Evolutionary conservation across 37 sponge, comb jelly and placozoan genomes (phyloP), one percentile per base, ranked within the genome.

Genomic region (Spongilla lacustris): DNA sequence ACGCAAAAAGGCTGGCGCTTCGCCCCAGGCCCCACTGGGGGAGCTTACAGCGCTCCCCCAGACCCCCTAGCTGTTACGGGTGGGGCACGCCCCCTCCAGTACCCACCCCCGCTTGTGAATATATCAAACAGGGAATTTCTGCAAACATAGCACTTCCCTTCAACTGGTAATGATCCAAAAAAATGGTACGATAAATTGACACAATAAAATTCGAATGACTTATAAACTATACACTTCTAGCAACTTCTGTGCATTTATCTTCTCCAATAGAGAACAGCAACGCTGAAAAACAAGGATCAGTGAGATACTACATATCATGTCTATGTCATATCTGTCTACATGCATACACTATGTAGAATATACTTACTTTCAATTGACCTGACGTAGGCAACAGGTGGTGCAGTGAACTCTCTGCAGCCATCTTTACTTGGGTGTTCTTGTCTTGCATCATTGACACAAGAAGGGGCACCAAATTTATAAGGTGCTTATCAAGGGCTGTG

Each of bases 391-490:
- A 35, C 14, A 84, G 28, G 22, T 81, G 67, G 24, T 6, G 49
- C 27, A 94, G 4, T 12, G 91, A 77, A 14, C 50, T 26, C 67
- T 90, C 94, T 28, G 84, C 91, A 70, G 77, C 33, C 17, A 79
- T 71, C 78, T 82, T 90, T 14, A 94, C 88, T 48, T 88, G 91
- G 12, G 91, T 90, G 38, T 94, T 94, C 78, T 90, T 90, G 27
- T 94, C 94, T 50, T 74, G 58, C 41, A 68, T 41, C 74, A 71
- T 67, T 19, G 70, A 67, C 36, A 94, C 74, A 27, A 94, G 67
- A 21, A 75, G 71, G 22, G 88, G 80, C 13, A 94, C 49, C 29
- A 90, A 28, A 10, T 36, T 29, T 13, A 58, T 6, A 14, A 90
- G 68, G 1, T 81, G 79, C 0, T 24, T 30, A 76, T 94, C 94